A percentile compares a stretch with the other conserved stretches of the same genome.
Conservation (phyloP, 2,113 vertebrate species). For the Onychorhynchus coronatus region DNA sequence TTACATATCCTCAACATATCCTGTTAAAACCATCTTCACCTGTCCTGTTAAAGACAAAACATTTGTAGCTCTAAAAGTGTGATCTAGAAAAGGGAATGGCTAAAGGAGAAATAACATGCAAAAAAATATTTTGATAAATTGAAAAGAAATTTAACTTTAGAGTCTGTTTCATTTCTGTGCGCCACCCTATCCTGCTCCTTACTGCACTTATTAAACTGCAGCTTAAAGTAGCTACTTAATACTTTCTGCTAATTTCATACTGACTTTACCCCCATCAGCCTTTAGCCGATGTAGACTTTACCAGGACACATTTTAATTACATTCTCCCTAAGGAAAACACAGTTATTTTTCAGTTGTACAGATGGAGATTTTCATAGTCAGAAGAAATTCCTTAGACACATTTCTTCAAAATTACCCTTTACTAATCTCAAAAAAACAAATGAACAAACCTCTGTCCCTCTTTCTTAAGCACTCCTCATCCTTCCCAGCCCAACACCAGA, state of each 20-base stretch:
- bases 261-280: conserved; percentile 31
- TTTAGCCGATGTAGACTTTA: conserved; percentile 62
- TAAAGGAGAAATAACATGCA: neutral
- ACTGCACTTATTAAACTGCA: neutral
- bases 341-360: conserved; percentile 34
- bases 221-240: conserved; percentile 22
- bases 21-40: neutral
- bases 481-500: neutral
- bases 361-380: conserved; percentile 50
- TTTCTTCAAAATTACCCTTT: conserved; percentile 48
- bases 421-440: neutral
- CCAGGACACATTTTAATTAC: conserved; percentile 67
- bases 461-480: neutral
- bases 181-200: neutral
- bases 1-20: neutral
- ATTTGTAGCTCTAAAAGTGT: neutral
- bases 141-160: neutral
- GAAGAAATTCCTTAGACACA: conserved; percentile 38
- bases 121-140: neutral
- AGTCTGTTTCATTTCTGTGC: neutral
- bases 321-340: conserved; percentile 31
- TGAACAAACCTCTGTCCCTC: neutral
- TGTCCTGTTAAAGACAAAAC: neutral
- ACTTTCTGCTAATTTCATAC: conserved; percentile 40
- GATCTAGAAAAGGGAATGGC: neutral